Base-by-base conservation (phyloP, 2,888 invertebrate genomes). In the Nebria salina region DNA sequence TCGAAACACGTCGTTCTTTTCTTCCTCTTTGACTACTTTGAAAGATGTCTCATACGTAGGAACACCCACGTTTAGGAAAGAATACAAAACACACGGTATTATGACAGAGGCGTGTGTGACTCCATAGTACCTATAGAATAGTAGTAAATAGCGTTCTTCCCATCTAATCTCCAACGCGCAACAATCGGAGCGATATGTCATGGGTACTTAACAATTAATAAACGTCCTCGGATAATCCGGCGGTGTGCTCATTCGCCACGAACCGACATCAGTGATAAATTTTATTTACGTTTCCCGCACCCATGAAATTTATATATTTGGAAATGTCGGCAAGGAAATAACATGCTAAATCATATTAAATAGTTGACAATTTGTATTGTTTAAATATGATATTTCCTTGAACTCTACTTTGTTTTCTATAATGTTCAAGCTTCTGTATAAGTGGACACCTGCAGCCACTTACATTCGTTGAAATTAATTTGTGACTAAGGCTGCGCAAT, bases 111-210 rank as follows among this genome's bases (percentile, higher is more conserved):
- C 68, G 68, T 68, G 68, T 26, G 68, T 70, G 20, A 13, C 11
- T 70, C n/a, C 15, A 54, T 8, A 54, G 54, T 54, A 34, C 34
- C 34, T 34, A 54, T 7, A 54, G 70, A 26, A 43, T 73, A 42
- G 26, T 34, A 41, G n/a, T 73, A 34, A 41, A 73, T n/a, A 77
- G 68, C 64, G 68, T 64, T 54, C 54, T 54, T 20, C 34, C 65
- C 75, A 75, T 72, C 77, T 77, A 77, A 72, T 77, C 77, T 70
- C 34, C 26, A 26, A 5, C 70, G 72, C 79, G 54, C 70, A 79
- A 79, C 79, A 79, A 79, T 79, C 79, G 54, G n/a, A 79, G 79
- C 79, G 66, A 79, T 79, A 79, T 79, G 79, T 79, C 79, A 79
- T 73, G 64, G 79, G 65, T 75, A 74, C 75, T 74, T 79, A 75